A percentile compares a stretch with the other conserved stretches of the same genome.
Evolutionary conservation across 2,113 vertebrate genomes (phyloP).

Genomic region (Lates calcarifer): DNA sequence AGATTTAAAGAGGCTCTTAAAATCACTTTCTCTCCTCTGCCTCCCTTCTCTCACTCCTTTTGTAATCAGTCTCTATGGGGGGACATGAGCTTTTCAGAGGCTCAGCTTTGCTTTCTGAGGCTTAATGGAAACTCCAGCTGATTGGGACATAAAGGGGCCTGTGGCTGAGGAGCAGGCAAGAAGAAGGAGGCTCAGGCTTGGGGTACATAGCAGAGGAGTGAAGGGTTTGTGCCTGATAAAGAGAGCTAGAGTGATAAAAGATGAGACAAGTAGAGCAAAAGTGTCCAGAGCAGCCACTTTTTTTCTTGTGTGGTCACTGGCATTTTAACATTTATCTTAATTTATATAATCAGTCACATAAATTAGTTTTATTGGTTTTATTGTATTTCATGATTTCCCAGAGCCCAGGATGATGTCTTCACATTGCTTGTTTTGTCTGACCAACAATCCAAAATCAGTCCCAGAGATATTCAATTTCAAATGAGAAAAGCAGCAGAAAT

Average conservation of each 20-base stretch:
- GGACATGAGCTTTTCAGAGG: conserved; percentile 67
- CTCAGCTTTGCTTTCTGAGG: conserved; percentile 59
- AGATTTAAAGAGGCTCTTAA: conserved; percentile 76
- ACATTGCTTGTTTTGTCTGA: background rate
- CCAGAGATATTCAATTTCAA: background rate
- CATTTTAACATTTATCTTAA: background rate
- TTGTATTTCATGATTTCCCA: no score
- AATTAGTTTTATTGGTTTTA: background rate
- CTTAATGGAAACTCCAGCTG: conserved; percentile 76
- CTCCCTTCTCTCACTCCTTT: conserved; percentile 33
- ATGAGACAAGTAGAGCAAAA: background rate
- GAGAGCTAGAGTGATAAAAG: background rate
- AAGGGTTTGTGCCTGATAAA: background rate
- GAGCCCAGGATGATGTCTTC: no score
- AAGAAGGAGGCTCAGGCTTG: background rate
- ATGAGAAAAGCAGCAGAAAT: no score
- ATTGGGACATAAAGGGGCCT: conserved; percentile 63
- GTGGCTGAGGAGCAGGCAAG: conserved; percentile 28
- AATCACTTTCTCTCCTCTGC: conserved; percentile 66
- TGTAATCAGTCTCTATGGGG: conserved; percentile 73
- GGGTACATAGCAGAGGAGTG: background rate
- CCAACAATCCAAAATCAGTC: background rate
- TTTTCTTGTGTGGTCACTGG: background rate
- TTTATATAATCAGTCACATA: background rate
- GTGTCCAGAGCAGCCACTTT: background rate